Percentiles rank a stretch among this genome's conserved stretches.
These are phyloP conservation scores for Harpegnathos saltator DNA, from an alignment of 1,140 invertebrate genomes.

Conservation along the genomic window DNA sequence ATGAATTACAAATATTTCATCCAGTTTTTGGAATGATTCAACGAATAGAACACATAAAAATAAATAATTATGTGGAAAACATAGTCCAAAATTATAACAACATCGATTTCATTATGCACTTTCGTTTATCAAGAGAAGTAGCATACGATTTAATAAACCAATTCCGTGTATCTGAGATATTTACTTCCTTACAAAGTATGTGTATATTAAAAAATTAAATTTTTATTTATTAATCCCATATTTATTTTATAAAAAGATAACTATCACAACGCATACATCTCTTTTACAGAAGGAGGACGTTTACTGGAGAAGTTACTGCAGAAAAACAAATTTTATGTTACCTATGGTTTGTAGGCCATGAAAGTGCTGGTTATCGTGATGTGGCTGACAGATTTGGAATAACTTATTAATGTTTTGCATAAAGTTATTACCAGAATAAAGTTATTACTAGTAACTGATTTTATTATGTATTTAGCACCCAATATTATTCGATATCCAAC, in stretches of 20 bases:
- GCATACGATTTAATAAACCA: too few species aligned
- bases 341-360: not conserved
- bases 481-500: not conserved
- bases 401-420: not conserved
- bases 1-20: not conserved
- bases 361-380: too few species aligned
- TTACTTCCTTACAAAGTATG: not conserved
- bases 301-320: not conserved
- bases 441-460: constrained; percentile 5
- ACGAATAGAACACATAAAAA: not conserved
- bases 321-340: not conserved
- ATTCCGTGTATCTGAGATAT: too few species aligned
- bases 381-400: not conserved
- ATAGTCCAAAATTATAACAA: not conserved
- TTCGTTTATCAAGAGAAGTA: too few species aligned
- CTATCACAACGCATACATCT: too few species aligned
- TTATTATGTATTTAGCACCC: not conserved
- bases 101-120: too few species aligned
- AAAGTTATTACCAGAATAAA: not conserved
- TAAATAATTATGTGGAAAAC: not conserved
- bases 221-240: too few species aligned
- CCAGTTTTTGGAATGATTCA: not conserved
- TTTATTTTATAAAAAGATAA: too few species aligned
- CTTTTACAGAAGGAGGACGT: not conserved
- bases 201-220: not conserved